Conservation (phyloP, 2,797 vertebrate species). For the Pteropus rufus region DNA sequence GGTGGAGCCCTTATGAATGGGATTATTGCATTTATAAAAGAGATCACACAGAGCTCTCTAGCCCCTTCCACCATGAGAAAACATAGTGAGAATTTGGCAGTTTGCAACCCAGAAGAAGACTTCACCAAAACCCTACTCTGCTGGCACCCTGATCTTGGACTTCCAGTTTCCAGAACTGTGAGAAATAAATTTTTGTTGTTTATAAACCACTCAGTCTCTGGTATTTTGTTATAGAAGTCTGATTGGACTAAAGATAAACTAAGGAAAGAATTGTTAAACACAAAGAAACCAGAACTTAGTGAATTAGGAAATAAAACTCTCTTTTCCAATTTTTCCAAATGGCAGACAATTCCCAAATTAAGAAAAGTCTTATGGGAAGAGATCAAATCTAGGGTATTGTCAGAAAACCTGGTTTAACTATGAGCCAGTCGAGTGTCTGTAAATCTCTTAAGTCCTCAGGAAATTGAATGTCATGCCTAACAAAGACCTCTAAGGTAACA, state of each 20-base stretch:
- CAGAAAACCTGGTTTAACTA: background rate
- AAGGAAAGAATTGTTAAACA: conserved; percentile 51
- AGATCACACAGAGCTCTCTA: background rate
- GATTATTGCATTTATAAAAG: background rate
- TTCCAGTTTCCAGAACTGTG: background rate
- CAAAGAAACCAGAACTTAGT: conserved; percentile 22
- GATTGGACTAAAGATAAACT: background rate
- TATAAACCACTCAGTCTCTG: background rate
- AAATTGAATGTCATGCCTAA: background rate
- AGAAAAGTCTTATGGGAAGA: conserved; percentile 27
- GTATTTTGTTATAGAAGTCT: background rate
- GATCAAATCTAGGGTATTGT: conserved; percentile 24
- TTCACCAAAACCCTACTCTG: background rate
- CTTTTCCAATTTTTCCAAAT: conserved; percentile 44
- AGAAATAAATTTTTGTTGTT: background rate
- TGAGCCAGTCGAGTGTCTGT: background rate
- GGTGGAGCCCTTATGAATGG: background rate
- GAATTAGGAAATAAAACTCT: conserved; percentile 53
- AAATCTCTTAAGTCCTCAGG: background rate
- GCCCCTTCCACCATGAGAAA: background rate
- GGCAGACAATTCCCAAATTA: conserved; percentile 42
- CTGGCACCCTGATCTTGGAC: background rate
- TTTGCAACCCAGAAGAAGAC: background rate
- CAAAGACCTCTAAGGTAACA: background rate
- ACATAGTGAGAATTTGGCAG: background rate